A percentile compares a stretch with the other conserved stretches of the same genome.
Evolutionary conservation across 2,888 invertebrate species (phyloP).

Genomic region (Ophion ellenae): DNA sequence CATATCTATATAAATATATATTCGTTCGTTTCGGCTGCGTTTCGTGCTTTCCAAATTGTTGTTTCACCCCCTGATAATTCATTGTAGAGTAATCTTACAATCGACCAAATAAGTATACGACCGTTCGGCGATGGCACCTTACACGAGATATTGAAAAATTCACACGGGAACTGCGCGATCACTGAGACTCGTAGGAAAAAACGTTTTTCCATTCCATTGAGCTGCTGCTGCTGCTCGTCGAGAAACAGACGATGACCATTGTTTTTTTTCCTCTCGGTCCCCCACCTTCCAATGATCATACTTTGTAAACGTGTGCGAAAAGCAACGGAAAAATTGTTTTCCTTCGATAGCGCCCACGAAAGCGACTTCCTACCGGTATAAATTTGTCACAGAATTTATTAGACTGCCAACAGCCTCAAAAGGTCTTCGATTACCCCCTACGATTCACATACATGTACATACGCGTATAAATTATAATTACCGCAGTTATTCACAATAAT

Average conservation of each 20-base stretch:
- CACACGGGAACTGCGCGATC: constrained; percentile 71
- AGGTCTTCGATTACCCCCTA: constrained; percentile 40
- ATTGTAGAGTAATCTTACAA: constrained; percentile 81
- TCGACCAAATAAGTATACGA: constrained; percentile 80
- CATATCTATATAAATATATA: constrained; percentile 21
- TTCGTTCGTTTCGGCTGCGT: constrained; percentile 43
- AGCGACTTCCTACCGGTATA: constrained; percentile 20
- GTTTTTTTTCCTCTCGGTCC: neutral
- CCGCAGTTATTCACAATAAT: constrained; percentile 46
- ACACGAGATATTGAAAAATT: constrained; percentile 74
- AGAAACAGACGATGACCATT: constrained; percentile 73
- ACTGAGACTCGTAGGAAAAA: constrained; percentile 76
- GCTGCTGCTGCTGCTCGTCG: constrained; percentile 76
- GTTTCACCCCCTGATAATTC: constrained; percentile 74
- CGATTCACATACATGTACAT: neutral
- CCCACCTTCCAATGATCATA: constrained; percentile 22
- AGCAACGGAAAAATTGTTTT: constrained; percentile 21
- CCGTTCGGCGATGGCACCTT: constrained; percentile 76
- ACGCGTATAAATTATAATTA: constrained; percentile 31
- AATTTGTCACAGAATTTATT: constrained; percentile 29
- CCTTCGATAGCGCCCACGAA: neutral
- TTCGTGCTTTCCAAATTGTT: constrained; percentile 31
- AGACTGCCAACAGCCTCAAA: constrained; percentile 50
- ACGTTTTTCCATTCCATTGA: constrained; percentile 75
- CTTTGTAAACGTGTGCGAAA: neutral